Conservation (phyloP, 2,797 vertebrate genomes). For the Hephaestus fuliginosus region DNA sequence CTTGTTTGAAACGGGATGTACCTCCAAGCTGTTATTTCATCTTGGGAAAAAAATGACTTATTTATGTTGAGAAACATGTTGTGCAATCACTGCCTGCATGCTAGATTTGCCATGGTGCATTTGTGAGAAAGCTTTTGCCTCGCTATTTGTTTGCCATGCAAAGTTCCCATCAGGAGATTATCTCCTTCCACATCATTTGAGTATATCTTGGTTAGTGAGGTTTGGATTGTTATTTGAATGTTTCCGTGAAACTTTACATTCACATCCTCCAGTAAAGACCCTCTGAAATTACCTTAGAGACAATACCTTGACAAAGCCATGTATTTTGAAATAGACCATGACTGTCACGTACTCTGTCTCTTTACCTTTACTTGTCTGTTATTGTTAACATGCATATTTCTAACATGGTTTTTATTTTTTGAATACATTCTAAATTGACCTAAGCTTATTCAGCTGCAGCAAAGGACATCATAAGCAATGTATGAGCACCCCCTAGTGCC, state of each 20-base stretch:
- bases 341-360: background rate
- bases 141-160: constrained; percentile 79
- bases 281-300: constrained; percentile 2
- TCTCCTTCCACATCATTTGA: constrained; percentile 31
- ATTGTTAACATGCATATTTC: background rate
- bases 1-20: constrained; percentile 42
- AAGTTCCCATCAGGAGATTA: constrained; percentile 44
- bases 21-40: constrained; percentile 35
- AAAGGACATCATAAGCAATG: background rate
- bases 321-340: background rate
- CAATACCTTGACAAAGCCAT: background rate
- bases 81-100: constrained; percentile 53
- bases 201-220: constrained; percentile 44
- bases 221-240: constrained; percentile 76
- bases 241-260: constrained; percentile 55
- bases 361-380: background rate
- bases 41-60: constrained; percentile 38
- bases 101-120: constrained; percentile 21
- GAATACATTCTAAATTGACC: background rate
- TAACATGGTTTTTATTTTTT: background rate
- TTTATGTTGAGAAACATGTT: constrained; percentile 54
- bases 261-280: constrained; percentile 13
- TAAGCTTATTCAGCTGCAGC: background rate
- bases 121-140: constrained; percentile 40
- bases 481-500: constrained; percentile 54